Percentiles rank a stretch among this genome's conserved stretches.
phyloP scores from a whole-genome alignment of 2,113 vertebrate genomes.

The Myotis brandtii region DNA sequence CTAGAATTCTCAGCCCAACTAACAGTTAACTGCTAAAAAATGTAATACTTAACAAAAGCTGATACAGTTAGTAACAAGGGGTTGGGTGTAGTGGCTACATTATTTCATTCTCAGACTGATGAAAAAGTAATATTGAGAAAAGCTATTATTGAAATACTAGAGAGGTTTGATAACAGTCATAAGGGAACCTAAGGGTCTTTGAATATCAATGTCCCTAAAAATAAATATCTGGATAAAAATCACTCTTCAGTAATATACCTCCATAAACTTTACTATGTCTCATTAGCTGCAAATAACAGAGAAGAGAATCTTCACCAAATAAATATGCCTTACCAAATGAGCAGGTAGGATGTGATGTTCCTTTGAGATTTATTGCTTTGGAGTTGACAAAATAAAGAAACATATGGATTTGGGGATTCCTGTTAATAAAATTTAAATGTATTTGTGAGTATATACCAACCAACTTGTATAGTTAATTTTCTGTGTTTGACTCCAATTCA shows the following conservation, averaged over 20 bases:
- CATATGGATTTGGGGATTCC: neutral
- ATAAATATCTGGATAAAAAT: conserved; percentile 1
- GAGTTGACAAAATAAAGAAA: conserved; percentile 11
- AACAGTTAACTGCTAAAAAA: conserved; percentile 35
- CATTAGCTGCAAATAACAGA: neutral
- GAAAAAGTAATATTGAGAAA: conserved; percentile 1
- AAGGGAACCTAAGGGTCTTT: neutral
- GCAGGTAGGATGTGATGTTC: neutral
- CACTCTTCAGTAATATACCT: neutral
- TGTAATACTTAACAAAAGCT: conserved; percentile 4
- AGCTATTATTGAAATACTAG: neutral
- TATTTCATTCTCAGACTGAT: conserved; percentile 28
- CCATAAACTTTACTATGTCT: neutral
- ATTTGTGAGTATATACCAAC: neutral
- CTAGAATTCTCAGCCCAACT: neutral
- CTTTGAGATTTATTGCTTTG: conserved; percentile 44
- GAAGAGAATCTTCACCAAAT: neutral
- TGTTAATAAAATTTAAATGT: neutral
- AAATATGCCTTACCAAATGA: neutral
- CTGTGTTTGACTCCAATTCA: neutral
- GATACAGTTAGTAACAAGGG: neutral
- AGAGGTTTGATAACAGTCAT: neutral
- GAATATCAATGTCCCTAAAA: neutral
- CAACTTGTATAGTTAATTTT: neutral
- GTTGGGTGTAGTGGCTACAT: neutral